These are phyloP conservation scores for Pachypanchax playfairii DNA, from an alignment of 2,113 vertebrate species.

Conservation along the genomic window DNA sequence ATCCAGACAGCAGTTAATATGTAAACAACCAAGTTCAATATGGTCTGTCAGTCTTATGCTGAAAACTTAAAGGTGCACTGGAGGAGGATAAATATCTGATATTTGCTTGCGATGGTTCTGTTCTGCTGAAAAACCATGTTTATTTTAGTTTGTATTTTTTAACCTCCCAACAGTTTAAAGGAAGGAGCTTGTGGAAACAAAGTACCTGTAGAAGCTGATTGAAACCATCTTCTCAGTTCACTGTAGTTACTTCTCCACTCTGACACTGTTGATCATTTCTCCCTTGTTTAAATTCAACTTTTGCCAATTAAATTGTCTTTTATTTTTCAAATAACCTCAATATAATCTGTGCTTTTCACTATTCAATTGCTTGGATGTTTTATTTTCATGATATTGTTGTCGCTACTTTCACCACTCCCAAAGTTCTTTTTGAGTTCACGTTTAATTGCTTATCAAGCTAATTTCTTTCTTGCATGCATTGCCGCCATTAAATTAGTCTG, in stretches of 20 bases:
- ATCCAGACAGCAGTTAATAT: constrained; percentile 32
- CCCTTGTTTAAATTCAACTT: neutral
- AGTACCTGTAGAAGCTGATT: constrained; percentile 37
- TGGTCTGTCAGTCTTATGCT: neutral
- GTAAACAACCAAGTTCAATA: neutral
- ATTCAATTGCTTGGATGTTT: constrained; percentile 1
- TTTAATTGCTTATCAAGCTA: constrained; percentile 65
- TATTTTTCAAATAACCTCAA: neutral
- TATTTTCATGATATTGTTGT: neutral
- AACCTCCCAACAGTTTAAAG: constrained; percentile 18
- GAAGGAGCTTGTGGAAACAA: constrained; percentile 25
- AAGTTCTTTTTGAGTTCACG: constrained; percentile 42
- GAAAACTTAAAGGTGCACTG: neutral
- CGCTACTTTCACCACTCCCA: constrained; percentile 25
- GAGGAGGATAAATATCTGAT: constrained; percentile 5
- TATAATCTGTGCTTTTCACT: constrained; percentile 11
- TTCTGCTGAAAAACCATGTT: neutral
- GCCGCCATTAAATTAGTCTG: constrained; percentile 65
- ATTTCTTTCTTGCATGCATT: constrained; percentile 69
- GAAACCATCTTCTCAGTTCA: constrained; percentile 20
- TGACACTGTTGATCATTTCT: constrained; percentile 7
- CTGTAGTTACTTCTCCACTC: constrained; percentile 10
- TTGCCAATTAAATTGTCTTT: neutral
- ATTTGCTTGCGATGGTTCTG: neutral
- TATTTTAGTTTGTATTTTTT: constrained; percentile 6